Evolutionary conservation across 92 coral and sea anemone species (phyloP).

Genomic region (Palythoa caribaeorum): DNA sequence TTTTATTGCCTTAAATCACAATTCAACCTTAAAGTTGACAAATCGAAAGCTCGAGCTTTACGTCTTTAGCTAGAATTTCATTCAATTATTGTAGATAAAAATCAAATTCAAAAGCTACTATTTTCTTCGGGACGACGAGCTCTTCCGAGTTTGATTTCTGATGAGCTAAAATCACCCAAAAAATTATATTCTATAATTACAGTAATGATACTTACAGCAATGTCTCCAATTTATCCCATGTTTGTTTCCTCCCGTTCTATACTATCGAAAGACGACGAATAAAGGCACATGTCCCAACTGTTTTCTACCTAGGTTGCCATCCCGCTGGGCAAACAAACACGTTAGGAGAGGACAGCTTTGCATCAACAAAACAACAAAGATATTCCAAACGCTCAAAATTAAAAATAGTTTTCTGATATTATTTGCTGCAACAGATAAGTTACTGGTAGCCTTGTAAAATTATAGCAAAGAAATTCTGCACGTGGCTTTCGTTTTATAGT

Average conservation of each 20-base stretch:
- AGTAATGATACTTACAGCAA: constrained; percentile 16
- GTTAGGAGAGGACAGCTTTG: constrained; percentile 13
- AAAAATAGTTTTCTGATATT: neutral
- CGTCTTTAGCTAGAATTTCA: neutral
- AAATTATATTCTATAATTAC: neutral
- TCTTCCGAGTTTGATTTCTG: constrained; percentile 3
- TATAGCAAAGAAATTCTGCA: neutral
- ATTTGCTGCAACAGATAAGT: neutral
- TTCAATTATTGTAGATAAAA: constrained; percentile 9
- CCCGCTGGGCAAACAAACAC: constrained; percentile 22
- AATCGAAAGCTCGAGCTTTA: neutral
- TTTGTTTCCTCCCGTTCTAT: neutral
- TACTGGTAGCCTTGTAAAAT: neutral
- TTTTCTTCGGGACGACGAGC: neutral
- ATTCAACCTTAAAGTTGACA: neutral
- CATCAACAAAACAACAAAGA: neutral
- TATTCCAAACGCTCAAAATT: neutral
- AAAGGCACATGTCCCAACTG: constrained; percentile 39
- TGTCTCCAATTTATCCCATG: constrained; percentile 22
- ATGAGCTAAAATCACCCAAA: neutral
- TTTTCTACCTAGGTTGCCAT: neutral
- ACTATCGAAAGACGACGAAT: neutral
- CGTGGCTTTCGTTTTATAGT: constrained; percentile 1
- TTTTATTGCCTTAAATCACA: neutral
- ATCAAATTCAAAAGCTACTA: neutral